phyloP scores from a whole-genome alignment of 2,797 vertebrate genomes.

The Syndactyla subalaris region DNA sequence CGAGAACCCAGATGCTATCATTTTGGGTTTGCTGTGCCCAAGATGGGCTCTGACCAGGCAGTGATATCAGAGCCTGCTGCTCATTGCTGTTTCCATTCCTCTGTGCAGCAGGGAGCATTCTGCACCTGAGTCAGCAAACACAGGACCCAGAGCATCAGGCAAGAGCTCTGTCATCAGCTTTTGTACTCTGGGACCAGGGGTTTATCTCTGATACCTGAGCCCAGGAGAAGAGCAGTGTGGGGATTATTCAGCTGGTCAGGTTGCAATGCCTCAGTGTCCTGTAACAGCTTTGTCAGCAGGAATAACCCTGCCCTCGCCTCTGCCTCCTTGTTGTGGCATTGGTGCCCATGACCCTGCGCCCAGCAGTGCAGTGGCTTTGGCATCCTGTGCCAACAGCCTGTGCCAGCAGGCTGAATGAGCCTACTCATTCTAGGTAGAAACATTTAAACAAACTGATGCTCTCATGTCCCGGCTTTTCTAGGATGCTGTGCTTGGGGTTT shows the following conservation, averaged over 20 bases:
- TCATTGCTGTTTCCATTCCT: neutral
- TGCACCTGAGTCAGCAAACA: neutral
- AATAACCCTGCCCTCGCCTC: neutral
- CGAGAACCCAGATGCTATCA: neutral
- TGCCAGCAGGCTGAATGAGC: neutral
- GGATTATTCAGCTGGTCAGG: neutral
- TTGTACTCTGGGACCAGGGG: neutral
- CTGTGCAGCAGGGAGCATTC: neutral
- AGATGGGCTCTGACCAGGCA: neutral
- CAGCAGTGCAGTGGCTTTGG: rapidly evolving
- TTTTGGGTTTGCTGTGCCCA: neutral
- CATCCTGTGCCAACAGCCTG: neutral
- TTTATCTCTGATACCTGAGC: neutral
- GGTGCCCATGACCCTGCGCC: rapidly evolving
- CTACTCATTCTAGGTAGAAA: neutral
- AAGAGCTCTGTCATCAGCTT: neutral
- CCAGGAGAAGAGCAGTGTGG: neutral
- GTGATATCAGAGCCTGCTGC: neutral
- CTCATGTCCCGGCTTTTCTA: neutral
- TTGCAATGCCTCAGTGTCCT: neutral
- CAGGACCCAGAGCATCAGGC: neutral
- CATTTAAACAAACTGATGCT: neutral
- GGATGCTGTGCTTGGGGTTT: neutral
- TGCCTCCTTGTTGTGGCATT: rapidly evolving
- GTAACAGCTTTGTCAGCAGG: neutral